Percentiles rank a stretch among this genome's conserved stretches.
phyloP scores from a whole-genome alignment of 2,797 vertebrate species.

The Ceryle rudis region DNA sequence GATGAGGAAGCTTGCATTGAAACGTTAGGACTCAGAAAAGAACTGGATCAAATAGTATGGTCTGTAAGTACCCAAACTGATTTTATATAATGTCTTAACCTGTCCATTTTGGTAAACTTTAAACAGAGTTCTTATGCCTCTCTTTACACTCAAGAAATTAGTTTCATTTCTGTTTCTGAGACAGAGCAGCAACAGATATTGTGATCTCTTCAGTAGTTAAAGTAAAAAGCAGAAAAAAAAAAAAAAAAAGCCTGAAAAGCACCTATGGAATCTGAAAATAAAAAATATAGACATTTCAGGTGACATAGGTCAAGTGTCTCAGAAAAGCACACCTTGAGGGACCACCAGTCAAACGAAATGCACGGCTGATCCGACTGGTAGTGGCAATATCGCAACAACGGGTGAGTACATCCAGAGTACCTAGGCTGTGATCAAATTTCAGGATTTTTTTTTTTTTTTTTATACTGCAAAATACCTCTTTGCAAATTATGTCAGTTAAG shows the following conservation, averaged over 20 bases:
- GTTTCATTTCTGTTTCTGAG: neutral
- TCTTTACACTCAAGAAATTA: neutral
- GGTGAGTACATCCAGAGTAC: neutral
- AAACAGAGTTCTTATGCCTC: neutral
- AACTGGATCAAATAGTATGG: neutral
- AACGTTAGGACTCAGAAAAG: neutral
- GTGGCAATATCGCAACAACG: fast-evolving
- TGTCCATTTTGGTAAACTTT: neutral
- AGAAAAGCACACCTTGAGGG: neutral
- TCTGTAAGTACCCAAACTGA: fast-evolving
- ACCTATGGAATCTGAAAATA: neutral
- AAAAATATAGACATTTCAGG: neutral
- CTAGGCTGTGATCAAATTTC: neutral
- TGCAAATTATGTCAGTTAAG: neutral
- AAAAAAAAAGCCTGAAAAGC: neutral
- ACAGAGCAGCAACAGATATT: neutral
- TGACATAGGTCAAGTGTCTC: neutral
- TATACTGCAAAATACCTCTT: neutral
- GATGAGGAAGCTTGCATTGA: neutral
- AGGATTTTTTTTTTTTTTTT: neutral
- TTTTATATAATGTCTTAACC: fast-evolving
- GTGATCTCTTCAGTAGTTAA: neutral
- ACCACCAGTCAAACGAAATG: neutral
- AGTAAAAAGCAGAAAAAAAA: neutral
- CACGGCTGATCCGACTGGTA: neutral